phyloP scores from a whole-genome alignment of 2,113 vertebrate species.

The Orientallactaga bullata region DNA sequence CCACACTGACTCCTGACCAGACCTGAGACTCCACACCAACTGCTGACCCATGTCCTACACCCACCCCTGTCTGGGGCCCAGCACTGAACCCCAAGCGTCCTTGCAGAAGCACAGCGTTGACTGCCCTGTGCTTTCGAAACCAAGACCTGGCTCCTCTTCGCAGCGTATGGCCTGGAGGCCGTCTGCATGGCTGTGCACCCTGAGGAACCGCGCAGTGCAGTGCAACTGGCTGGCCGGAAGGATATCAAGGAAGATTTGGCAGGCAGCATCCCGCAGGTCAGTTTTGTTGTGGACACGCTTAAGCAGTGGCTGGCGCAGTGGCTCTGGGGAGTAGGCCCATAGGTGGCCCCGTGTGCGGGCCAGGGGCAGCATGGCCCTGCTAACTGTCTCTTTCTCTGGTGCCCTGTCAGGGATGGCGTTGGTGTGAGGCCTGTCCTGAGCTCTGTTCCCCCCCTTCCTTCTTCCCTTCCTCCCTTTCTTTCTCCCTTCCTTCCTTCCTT shows the following conservation, averaged over 20 bases:
- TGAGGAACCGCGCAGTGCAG: fast-evolving
- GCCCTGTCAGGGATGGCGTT: conserved; percentile 83
- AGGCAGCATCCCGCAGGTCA: conserved; percentile 92
- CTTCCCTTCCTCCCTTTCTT: too few species aligned
- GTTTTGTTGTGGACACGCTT: conserved; percentile 87
- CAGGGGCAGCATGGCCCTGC: conserved; percentile 91
- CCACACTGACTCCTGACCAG: background rate
- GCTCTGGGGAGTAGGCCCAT: conserved; percentile 94
- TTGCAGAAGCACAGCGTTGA: fast-evolving
- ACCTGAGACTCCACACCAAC: background rate
- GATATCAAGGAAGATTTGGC: conserved; percentile 96
- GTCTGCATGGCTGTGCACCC: fast-evolving
- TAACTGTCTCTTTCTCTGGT: conserved; percentile 92
- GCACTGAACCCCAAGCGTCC: too few species aligned
- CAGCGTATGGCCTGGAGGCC: fast-evolving
- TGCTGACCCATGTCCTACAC: too few species aligned
- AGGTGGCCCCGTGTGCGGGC: conserved; percentile 88
- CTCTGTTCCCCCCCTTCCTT: fast-evolving
- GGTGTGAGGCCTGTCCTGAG: background rate
- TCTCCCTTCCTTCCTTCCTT: too few species aligned
- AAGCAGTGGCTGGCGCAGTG: conserved; percentile 94
- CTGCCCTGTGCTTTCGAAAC: fast-evolving
- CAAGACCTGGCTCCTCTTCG: fast-evolving
- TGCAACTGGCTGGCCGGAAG: conserved; percentile 80
- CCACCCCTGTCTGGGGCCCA: too few species aligned